Evolutionary conservation across 2,113 vertebrate genomes (phyloP).

Genomic region (Passer domesticus): DNA sequence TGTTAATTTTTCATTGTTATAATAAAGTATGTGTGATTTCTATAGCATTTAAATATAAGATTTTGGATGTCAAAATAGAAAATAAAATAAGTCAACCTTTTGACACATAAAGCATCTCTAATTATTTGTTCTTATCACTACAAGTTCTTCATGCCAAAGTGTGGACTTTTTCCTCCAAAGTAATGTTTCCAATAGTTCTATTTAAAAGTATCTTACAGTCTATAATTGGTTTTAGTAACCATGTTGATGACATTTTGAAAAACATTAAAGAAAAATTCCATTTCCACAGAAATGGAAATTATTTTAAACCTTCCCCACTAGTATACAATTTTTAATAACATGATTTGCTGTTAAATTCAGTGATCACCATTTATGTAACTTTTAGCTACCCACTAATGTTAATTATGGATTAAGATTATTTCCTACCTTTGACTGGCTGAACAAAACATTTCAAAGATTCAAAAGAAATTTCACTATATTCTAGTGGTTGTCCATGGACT

Average conservation of each 20-base stretch:
- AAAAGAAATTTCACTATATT: neutral
- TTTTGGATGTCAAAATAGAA: neutral
- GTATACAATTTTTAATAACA: neutral
- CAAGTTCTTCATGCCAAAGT: neutral
- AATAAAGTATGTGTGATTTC: neutral
- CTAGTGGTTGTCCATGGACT: neutral
- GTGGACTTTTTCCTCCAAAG: neutral
- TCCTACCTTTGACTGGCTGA: neutral
- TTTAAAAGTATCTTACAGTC: neutral
- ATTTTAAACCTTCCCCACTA: neutral
- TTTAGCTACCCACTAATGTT: neutral
- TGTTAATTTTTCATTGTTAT: neutral
- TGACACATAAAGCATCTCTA: neutral
- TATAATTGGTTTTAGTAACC: neutral
- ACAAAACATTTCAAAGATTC: neutral
- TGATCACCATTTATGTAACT: neutral
- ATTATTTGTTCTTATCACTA: neutral
- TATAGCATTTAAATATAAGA: neutral
- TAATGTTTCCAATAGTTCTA: neutral
- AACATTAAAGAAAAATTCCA: neutral
- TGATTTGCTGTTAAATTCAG: neutral
- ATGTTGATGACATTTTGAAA: neutral
- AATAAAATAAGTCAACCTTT: neutral
- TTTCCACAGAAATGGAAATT: neutral
- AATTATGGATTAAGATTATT: neutral